Conservation (phyloP, 1,140 invertebrate genomes). For the Solenopsis invicta region DNA sequence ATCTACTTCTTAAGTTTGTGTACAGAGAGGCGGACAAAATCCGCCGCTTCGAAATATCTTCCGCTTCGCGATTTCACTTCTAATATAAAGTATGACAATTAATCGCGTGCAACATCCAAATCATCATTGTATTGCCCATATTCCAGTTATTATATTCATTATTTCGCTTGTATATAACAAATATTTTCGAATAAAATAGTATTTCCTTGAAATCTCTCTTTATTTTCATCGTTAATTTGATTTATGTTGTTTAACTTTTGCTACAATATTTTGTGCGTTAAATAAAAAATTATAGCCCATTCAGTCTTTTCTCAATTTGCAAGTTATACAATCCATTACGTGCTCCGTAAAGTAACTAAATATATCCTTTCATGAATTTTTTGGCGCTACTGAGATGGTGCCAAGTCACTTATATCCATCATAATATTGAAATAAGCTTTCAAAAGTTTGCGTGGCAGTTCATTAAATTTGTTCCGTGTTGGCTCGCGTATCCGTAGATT, state of each 20-base stretch:
- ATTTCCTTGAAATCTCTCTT: neutral
- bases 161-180: neutral
- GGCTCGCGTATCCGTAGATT: conserved; percentile 56
- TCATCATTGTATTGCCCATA: neutral
- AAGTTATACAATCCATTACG: conserved; percentile 29
- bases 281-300: conserved; percentile 10
- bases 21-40: conserved; percentile 25
- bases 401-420: conserved; percentile 75
- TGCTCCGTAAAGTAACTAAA: neutral
- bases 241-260: conserved; percentile 4
- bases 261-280: neutral
- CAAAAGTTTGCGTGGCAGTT: conserved; percentile 73
- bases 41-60: conserved; percentile 54
- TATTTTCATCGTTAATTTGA: neutral
- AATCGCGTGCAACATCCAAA: conserved; percentile 56
- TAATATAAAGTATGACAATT: conserved; percentile 85
- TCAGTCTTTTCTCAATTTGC: conserved; percentile 12
- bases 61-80: conserved; percentile 74
- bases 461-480: conserved; percentile 44
- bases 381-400: neutral
- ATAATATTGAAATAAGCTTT: conserved; percentile 79
- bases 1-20: conserved; percentile 84
- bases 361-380: conserved; percentile 30
- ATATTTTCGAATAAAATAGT: neutral
- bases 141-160: neutral